Percentiles rank a stretch among this genome's conserved stretches.
These are phyloP conservation scores for Lordiphosa clarofinis DNA, from an alignment of 1,140 invertebrate genomes.

Conservation along the genomic window DNA sequence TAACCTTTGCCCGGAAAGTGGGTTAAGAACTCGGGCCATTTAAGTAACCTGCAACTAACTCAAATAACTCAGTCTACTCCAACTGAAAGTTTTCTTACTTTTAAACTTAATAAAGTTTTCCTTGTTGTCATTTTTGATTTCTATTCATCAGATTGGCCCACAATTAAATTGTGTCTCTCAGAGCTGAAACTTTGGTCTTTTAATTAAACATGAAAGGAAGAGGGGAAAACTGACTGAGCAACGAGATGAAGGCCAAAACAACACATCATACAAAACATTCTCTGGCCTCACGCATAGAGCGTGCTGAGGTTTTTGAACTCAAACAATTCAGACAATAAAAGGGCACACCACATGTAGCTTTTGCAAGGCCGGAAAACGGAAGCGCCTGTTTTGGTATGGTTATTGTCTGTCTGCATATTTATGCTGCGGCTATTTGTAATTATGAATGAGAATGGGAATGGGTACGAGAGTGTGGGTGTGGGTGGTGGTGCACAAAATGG, in stretches of 20 bases:
- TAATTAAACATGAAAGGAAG: slow-evolving; percentile 45
- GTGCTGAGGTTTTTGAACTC: slow-evolving; percentile 45
- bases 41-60: no score
- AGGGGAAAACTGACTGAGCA: neutral
- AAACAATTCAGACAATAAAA: slow-evolving; percentile 9
- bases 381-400: slow-evolving; percentile 62
- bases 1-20: no score
- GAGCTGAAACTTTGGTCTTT: slow-evolving; percentile 44
- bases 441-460: slow-evolving; percentile 36
- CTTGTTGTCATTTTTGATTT: neutral
- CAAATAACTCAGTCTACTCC: no score
- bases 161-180: slow-evolving; percentile 32
- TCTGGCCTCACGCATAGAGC: slow-evolving; percentile 19
- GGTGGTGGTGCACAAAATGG: neutral
- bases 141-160: slow-evolving; percentile 12
- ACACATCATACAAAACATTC: neutral
- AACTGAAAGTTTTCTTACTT: no score
- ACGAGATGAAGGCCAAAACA: slow-evolving; percentile 28
- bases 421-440: slow-evolving; percentile 43
- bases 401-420: slow-evolving; percentile 48
- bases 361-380: slow-evolving; percentile 56
- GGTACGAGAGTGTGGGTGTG: slow-evolving; percentile 19
- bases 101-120: no score
- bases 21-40: no score
- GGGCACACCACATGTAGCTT: slow-evolving; percentile 3